A percentile compares a stretch with the other conserved stretches of the same genome.
Conservation (phyloP, 1,140 invertebrate species). For the Sweltsa coloradensis region DNA sequence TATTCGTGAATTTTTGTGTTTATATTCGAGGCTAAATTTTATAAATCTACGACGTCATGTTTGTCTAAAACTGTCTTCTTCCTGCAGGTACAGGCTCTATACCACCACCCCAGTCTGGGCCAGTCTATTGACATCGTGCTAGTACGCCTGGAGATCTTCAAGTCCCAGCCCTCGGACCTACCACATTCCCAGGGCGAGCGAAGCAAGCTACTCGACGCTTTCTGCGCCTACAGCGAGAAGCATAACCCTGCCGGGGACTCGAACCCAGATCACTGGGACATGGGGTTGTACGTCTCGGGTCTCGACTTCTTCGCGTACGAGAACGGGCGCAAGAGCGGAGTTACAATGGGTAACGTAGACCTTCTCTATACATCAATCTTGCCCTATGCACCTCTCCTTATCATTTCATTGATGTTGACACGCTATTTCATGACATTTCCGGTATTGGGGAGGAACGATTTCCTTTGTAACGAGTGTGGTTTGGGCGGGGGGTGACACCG, state of each 20-base stretch:
- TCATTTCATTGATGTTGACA: too few species aligned
- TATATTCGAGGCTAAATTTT: too few species aligned
- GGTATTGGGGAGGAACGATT: too few species aligned
- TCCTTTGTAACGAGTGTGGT: too few species aligned
- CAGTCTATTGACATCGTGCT: conserved; percentile 57
- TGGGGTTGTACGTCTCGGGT: conserved; percentile 67
- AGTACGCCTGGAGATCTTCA: conserved; percentile 63
- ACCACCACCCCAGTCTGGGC: conserved; percentile 69
- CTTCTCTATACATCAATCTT: too few species aligned
- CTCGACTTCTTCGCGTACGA: conserved; percentile 61
- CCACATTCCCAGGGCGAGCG: conserved; percentile 50
- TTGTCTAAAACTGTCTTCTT: too few species aligned
- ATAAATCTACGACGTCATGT: too few species aligned
- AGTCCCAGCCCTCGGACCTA: conserved; percentile 49
- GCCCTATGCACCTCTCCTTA: too few species aligned
- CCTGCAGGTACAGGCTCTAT: conserved; percentile 63
- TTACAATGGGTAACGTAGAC: conserved; percentile 62
- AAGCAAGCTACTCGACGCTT: conserved; percentile 56
- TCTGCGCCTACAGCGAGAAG: conserved; percentile 59
- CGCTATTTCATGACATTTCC: too few species aligned
- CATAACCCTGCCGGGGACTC: conserved; percentile 54
- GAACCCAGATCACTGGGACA: conserved; percentile 67
- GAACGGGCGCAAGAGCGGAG: conserved; percentile 47
- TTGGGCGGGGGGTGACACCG: too few species aligned
- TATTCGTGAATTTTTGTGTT: too few species aligned